A percentile compares a stretch with the other conserved stretches of the same genome.
These are phyloP conservation scores for Lucinisca nassula DNA, from an alignment of 2,888 invertebrate species.

Conservation along the genomic window DNA sequence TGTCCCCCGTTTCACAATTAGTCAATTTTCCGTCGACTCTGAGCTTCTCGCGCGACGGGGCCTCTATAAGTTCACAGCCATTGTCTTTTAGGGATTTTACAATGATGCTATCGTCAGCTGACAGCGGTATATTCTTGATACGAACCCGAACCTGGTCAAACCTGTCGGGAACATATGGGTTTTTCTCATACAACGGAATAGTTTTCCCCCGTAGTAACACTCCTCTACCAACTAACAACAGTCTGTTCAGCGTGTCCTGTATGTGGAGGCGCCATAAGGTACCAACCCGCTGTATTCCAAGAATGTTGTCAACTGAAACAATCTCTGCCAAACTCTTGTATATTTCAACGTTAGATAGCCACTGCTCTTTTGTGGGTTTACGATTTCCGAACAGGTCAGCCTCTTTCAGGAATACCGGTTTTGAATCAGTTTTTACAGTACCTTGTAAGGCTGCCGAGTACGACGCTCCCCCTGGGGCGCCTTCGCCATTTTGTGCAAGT, in stretches of 20 bases:
- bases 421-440: neutral
- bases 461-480: neutral
- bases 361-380: neutral
- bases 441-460: neutral
- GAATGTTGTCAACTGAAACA: neutral
- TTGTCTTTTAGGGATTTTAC: neutral
- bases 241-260: neutral
- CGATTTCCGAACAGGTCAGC: neutral
- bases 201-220: neutral
- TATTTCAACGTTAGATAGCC: slow-evolving; percentile 26
- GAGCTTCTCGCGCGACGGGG: neutral
- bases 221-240: neutral
- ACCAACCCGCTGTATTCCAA: slow-evolving; percentile 22
- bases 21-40: neutral
- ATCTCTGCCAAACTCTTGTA: neutral
- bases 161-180: neutral
- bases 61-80: neutral
- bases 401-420: neutral
- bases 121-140: slow-evolving; percentile 13
- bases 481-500: neutral
- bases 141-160: neutral
- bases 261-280: slow-evolving; percentile 32
- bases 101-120: slow-evolving; percentile 1
- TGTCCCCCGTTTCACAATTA: slow-evolving; percentile 2
- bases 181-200: neutral